A percentile compares a stretch with the other conserved stretches of the same genome.
phyloP scores from a whole-genome alignment of 2,797 vertebrate genomes.

The Dryobates pubescens region DNA sequence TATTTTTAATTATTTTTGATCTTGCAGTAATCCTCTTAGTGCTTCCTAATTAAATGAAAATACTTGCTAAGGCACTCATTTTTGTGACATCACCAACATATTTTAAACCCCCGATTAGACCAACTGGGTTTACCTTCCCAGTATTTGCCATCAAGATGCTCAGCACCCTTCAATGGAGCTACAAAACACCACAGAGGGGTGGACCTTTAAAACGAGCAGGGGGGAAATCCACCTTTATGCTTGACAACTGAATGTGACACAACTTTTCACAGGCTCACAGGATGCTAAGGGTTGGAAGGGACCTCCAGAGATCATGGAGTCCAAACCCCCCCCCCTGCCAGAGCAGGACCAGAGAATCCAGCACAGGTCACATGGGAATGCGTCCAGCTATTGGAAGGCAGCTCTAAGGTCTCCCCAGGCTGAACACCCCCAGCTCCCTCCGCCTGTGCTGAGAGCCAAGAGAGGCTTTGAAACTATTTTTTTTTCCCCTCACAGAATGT shows the following conservation, averaged over 20 bases:
- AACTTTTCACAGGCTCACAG: no score
- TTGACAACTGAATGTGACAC: background rate
- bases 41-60: constrained; percentile 62
- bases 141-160: background rate
- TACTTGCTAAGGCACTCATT: constrained; percentile 43
- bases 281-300: no score
- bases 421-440: no score
- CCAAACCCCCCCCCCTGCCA: no score
- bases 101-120: constrained; percentile 39
- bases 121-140: background rate
- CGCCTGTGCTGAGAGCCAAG: no score
- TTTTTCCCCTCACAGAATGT: accelerated
- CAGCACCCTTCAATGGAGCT: background rate
- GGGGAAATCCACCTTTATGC: accelerated
- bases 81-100: constrained; percentile 41
- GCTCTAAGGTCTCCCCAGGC: no score
- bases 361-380: no score
- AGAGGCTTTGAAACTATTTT: no score
- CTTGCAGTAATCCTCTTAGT: constrained; percentile 55
- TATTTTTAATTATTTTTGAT: background rate
- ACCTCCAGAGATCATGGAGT: no score
- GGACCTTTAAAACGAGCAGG: accelerated
- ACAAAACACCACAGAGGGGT: background rate
- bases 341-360: no score
- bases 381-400: no score